phyloP scores from a whole-genome alignment of 2,113 vertebrate species.

The Parus major region DNA sequence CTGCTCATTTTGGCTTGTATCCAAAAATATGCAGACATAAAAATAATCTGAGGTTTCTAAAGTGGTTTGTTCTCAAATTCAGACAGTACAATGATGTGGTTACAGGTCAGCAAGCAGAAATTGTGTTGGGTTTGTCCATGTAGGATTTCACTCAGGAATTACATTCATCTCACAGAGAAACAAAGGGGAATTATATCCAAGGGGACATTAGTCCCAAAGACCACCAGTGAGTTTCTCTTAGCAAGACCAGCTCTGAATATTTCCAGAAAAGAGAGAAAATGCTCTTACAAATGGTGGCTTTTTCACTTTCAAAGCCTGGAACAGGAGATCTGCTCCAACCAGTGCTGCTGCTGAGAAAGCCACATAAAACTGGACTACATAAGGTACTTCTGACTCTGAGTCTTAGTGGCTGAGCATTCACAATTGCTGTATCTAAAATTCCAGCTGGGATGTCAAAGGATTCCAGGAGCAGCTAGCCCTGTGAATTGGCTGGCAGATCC shows the following conservation, averaged over 20 bases:
- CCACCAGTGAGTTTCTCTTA: neutral
- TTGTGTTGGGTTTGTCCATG: neutral
- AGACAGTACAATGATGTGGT: neutral
- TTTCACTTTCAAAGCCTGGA: neutral
- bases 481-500: neutral
- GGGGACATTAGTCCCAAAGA: neutral
- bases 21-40: neutral
- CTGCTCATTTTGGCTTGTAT: neutral
- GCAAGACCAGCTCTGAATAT: rapidly evolving
- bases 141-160: rapidly evolving
- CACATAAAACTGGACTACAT: neutral
- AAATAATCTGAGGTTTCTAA: neutral
- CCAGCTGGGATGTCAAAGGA: neutral
- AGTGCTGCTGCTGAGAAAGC: neutral
- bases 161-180: neutral
- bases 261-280: neutral
- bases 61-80: neutral
- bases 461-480: neutral
- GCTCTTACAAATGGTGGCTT: neutral
- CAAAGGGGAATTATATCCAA: neutral
- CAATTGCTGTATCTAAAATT: neutral
- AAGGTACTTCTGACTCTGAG: neutral
- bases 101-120: neutral
- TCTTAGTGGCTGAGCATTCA: neutral
- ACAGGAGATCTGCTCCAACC: neutral